Base-by-base conservation (phyloP, 2,888 invertebrate species). In the Campaea margaritaria region DNA sequence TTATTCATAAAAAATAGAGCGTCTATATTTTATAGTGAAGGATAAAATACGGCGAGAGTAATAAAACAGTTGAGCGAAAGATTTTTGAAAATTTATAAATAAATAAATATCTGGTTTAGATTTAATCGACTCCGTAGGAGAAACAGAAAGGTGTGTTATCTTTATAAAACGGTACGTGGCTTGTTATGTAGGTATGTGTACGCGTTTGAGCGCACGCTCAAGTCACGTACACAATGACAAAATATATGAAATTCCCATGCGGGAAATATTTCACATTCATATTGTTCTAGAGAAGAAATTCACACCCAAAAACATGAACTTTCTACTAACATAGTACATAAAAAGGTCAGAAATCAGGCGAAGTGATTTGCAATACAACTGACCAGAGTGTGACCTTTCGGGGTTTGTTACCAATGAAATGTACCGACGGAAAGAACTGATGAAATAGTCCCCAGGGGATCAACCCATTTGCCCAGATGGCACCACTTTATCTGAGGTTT, bases 401-500 rank as follows among this genome's bases (percentile, higher is more conserved):
- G 47, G 11, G 27, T 47, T 46, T 58, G 43, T 46, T 44, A 48
- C 47, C 36, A 49, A 48, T 51, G 49, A 47, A 59, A 47, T 58
- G 49, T 60, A 58, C 49, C 48, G 2, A 21, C 21, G 42, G 62
- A 62, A 51, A 54, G 27, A 44, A 42, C 46, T 58, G 52, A 59
- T 49, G 67, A 58, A 58, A 56, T 62, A 39, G 55, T 55, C 55
- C 47, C 67, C 58, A 72, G 70, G 62, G 73, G 64, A 60, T 54
- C 64, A 66, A 53, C 52, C 70, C 67, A 76, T 81, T 78, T 73
- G 65, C 74, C 59, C 70, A 73, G 71, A 76, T 75, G 68, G 69
- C 72, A 70, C 75, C 70, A 76, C 76, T 78, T 79, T 74, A 75
- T 74, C 72, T 66, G 62, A 68, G 67, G 62, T 68, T 59, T 60